These are phyloP conservation scores for Melanargia galathea DNA, from an alignment of 2,888 invertebrate species.

Conservation along the genomic window DNA sequence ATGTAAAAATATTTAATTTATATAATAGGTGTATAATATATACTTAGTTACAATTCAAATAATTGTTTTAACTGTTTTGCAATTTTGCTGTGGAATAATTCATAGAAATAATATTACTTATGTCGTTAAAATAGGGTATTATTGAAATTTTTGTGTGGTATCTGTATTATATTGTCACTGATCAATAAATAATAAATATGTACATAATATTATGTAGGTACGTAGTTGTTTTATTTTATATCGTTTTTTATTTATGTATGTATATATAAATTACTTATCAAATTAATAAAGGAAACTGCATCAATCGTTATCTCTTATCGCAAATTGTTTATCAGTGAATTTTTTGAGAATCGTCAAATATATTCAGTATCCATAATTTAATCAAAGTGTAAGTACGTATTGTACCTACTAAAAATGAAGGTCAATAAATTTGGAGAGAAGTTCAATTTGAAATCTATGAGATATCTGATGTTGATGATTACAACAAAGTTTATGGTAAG, in stretches of 20 bases:
- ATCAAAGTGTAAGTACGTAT: neutral
- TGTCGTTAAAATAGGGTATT: no score
- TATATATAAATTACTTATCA: neutral
- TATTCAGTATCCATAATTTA: neutral
- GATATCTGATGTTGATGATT: constrained; percentile 71
- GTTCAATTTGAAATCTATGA: constrained; percentile 74
- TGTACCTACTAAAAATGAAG: neutral
- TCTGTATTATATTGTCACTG: neutral
- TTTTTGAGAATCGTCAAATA: neutral
- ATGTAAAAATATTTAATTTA: no score
- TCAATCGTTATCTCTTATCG: constrained; percentile 11
- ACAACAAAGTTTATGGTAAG: constrained; percentile 76
- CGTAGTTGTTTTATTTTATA: neutral
- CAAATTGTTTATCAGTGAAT: constrained; percentile 1
- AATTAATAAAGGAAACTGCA: neutral
- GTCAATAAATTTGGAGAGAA: constrained; percentile 47
- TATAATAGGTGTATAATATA: no score
- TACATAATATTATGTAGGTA: neutral
- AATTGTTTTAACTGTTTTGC: no score
- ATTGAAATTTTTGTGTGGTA: no score
- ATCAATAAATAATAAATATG: constrained; percentile 1
- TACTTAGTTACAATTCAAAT: no score
- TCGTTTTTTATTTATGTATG: no score
- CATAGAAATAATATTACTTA: no score
- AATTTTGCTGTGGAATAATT: no score